phyloP scores from a whole-genome alignment of 2,113 vertebrate genomes.

The Pteropus alecto region DNA sequence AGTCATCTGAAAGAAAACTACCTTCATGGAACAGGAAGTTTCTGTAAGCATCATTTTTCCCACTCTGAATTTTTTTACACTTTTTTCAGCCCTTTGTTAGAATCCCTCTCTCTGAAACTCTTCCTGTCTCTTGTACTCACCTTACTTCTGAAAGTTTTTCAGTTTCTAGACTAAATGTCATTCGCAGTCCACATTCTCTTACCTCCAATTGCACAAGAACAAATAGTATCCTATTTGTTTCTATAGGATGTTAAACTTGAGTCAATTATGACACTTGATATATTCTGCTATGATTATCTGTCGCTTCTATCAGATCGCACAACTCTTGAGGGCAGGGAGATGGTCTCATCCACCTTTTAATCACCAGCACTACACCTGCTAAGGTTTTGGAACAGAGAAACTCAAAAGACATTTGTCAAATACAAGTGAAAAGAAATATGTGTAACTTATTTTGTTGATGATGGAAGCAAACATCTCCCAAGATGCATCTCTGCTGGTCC shows the following conservation, averaged over 20 bases:
- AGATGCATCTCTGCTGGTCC: neutral
- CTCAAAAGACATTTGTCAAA: neutral
- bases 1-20: neutral
- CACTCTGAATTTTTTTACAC: neutral
- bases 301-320: neutral
- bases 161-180: neutral
- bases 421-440: conserved; percentile 3
- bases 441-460: neutral
- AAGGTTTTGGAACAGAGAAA: neutral
- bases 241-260: neutral
- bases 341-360: neutral
- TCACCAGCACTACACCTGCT: neutral
- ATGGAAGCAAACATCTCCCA: neutral
- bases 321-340: neutral
- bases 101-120: neutral
- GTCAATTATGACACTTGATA: neutral
- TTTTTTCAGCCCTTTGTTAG: neutral
- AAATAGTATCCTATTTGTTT: neutral
- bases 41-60: neutral
- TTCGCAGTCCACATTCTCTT: neutral
- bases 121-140: neutral
- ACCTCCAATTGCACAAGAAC: neutral
- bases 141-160: neutral
- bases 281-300: neutral
- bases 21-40: neutral